Evolutionary conservation across 2,113 vertebrate species (phyloP).

Genomic region (Vombatus ursinus): DNA sequence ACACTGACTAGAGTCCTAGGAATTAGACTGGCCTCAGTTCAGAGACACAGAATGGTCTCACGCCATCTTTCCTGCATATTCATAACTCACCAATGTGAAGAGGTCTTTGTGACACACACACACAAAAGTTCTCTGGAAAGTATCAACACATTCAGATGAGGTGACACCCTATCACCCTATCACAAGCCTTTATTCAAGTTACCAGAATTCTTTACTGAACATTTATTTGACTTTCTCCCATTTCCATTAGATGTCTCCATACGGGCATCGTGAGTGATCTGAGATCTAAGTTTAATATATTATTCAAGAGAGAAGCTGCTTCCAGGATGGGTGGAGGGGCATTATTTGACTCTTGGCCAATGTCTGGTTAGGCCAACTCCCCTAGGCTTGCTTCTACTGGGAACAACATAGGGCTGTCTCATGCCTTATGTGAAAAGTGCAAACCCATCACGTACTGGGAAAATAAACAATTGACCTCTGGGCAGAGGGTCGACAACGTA

Average conservation of each 20-base stretch:
- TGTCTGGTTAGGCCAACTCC: not conserved
- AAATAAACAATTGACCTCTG: not conserved
- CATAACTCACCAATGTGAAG: slow-evolving; percentile 71
- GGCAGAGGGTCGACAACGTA: not conserved
- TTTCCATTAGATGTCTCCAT: not conserved
- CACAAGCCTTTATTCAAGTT: not conserved
- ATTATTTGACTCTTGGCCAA: not conserved
- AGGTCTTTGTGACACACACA: slow-evolving; percentile 60
- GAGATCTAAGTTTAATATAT: not conserved
- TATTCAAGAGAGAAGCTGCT: not conserved
- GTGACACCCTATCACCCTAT: not conserved
- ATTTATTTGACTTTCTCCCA: slow-evolving; percentile 29
- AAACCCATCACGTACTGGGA: not conserved
- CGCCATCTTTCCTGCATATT: slow-evolving; percentile 67
- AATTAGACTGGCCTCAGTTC: slow-evolving; percentile 71
- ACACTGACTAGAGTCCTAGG: slow-evolving; percentile 67
- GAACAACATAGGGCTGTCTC: not conserved
- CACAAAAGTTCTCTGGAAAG: slow-evolving; percentile 46
- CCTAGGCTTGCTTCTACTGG: not conserved
- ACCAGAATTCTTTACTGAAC: not conserved
- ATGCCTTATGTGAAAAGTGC: not conserved
- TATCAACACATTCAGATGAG: not conserved
- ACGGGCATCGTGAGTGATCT: not conserved
- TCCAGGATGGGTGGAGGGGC: not conserved
- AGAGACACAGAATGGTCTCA: slow-evolving; percentile 64